A percentile compares a stretch with the other conserved stretches of the same genome.
These are phyloP conservation scores for Dreissena polymorpha DNA, from an alignment of 1,140 invertebrate genomes.

Conservation along the genomic window DNA sequence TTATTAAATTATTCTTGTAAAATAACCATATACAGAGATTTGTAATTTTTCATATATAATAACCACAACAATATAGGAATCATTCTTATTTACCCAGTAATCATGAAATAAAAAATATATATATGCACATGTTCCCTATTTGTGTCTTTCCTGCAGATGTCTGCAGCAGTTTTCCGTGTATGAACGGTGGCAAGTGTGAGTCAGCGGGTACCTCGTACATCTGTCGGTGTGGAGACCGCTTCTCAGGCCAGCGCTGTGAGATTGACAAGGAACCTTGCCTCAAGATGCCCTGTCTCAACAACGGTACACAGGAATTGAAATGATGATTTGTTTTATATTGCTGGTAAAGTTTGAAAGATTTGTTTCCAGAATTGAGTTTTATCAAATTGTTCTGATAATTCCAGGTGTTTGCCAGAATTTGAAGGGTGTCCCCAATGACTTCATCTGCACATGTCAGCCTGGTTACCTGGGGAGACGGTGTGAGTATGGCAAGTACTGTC, in stretches of 20 bases:
- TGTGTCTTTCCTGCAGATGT: conserved; percentile 82
- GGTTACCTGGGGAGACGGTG: conserved; percentile 89
- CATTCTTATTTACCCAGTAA: too few species aligned
- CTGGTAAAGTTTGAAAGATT: too few species aligned
- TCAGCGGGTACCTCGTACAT: conserved; percentile 80
- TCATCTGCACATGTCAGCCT: conserved; percentile 85
- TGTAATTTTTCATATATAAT: too few species aligned
- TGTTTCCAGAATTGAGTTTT: too few species aligned
- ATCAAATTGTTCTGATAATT: not conserved
- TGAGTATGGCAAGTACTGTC: conserved; percentile 90
- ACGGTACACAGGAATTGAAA: too few species aligned
- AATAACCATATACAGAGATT: too few species aligned
- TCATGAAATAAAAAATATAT: too few species aligned
- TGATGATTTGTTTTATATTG: too few species aligned
- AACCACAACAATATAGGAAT: too few species aligned
- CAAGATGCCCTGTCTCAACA: conserved; percentile 92
- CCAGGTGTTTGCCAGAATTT: conserved; percentile 70
- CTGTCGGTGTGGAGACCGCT: conserved; percentile 90
- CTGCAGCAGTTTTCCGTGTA: conserved; percentile 92
- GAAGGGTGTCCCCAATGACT: conserved; percentile 72
- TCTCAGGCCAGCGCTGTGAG: conserved; percentile 90
- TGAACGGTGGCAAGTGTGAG: conserved; percentile 92
- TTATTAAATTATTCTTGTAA: too few species aligned
- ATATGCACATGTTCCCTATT: too few species aligned
- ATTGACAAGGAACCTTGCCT: conserved; percentile 94